These are phyloP conservation scores for Coelogynopora nodosa DNA, from an alignment of 2,888 invertebrate genomes.

Conservation along the genomic window DNA sequence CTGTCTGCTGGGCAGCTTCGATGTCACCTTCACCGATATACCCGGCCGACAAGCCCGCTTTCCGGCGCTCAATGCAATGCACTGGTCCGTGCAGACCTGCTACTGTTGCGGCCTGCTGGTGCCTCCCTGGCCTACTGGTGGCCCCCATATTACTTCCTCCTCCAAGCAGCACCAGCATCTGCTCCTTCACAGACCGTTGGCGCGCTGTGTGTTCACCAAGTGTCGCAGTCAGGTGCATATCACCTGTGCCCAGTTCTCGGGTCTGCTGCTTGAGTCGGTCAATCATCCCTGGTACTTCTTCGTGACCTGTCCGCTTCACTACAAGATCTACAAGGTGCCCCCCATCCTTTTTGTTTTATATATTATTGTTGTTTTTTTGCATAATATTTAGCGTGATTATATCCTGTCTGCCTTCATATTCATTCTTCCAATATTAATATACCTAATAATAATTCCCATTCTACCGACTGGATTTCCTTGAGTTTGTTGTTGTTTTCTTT, in stretches of 20 bases:
- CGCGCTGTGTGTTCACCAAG: conserved; percentile 25
- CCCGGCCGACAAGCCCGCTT: neutral
- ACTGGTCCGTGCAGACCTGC: neutral
- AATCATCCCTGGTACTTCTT: conserved; percentile 35
- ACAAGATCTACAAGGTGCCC: neutral
- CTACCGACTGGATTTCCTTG: no score
- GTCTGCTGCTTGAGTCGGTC: conserved; percentile 30
- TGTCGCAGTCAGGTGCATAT: conserved; percentile 32
- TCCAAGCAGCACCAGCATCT: no score
- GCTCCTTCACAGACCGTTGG: neutral
- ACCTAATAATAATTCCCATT: no score
- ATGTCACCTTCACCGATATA: conserved; percentile 12
- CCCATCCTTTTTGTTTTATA: no score
- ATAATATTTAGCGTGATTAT: no score
- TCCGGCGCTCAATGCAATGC: neutral
- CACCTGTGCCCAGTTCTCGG: conserved; percentile 27
- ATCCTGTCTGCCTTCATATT: no score
- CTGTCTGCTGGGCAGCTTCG: conserved; percentile 28
- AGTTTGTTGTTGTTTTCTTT: no score
- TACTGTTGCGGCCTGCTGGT: neutral
- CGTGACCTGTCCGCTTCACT: conserved; percentile 21
- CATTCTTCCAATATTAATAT: no score
- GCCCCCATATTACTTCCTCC: neutral
- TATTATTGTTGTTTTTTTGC: no score
- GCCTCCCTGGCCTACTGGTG: neutral